These are phyloP conservation scores for Astur gentilis DNA, from an alignment of 2,113 vertebrate species.

Conservation along the genomic window DNA sequence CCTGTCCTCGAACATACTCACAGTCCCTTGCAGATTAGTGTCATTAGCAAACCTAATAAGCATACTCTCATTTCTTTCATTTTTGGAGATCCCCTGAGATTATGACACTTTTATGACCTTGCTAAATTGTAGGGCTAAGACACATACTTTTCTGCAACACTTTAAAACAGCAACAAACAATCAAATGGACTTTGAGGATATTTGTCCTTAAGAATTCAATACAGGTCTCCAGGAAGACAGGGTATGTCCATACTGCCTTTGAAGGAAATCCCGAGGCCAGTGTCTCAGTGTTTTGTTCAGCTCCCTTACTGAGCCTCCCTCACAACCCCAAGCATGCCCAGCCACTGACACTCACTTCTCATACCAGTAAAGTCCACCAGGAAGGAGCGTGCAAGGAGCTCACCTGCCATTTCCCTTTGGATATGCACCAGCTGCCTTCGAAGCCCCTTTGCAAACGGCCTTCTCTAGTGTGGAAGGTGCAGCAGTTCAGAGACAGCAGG, in stretches of 20 bases:
- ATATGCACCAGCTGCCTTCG: neutral
- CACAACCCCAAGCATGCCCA: neutral
- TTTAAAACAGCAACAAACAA: neutral
- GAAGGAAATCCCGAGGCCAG: neutral
- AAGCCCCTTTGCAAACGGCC: neutral
- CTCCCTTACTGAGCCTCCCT: neutral
- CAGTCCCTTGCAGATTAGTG: slow-evolving; percentile 12
- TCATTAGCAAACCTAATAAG: slow-evolving; percentile 53
- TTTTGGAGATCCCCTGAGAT: slow-evolving; percentile 12
- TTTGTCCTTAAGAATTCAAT: neutral
- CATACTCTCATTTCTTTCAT: neutral
- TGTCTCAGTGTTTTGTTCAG: neutral
- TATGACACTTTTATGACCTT: neutral
- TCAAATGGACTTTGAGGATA: neutral
- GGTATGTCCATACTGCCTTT: neutral
- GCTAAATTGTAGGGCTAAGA: neutral
- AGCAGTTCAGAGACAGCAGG: rapidly evolving
- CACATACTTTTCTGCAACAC: neutral
- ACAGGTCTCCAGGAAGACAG: neutral
- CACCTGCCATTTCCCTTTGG: neutral
- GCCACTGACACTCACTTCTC: neutral
- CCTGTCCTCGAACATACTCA: neutral
- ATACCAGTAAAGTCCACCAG: neutral
- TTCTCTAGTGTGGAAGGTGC: neutral
- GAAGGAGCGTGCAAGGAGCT: neutral